A percentile compares a stretch with the other conserved stretches of the same genome.
Evolutionary conservation across 53 echinoderm and acorn worm species (phyloP).

Genomic region (Actinopyga echinites): DNA sequence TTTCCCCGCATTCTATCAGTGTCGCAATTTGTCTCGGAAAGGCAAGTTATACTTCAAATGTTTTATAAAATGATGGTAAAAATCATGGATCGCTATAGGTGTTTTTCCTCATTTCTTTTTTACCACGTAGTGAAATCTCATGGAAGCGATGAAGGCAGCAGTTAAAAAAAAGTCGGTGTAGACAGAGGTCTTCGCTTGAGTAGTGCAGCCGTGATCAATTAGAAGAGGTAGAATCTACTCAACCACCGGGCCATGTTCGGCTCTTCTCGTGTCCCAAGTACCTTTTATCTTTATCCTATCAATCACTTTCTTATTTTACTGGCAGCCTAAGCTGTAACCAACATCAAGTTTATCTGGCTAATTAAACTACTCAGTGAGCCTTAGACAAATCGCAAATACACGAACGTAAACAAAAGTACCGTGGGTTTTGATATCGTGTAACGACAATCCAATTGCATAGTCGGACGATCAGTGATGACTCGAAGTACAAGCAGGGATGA

Average conservation of each 20-base stretch:
- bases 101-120: too few species aligned
- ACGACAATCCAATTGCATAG: constrained; percentile 11
- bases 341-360: constrained; percentile 29
- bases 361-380: constrained; percentile 36
- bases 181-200: too few species aligned
- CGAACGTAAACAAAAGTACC: constrained; percentile 38
- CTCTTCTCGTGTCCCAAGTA: neutral
- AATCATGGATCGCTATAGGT: neutral
- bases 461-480: neutral
- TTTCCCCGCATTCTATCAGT: neutral
- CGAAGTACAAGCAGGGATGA: neutral
- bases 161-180: too few species aligned
- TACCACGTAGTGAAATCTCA: too few species aligned
- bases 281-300: constrained; percentile 23
- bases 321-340: constrained; percentile 5
- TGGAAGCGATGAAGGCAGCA: too few species aligned
- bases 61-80: constrained; percentile 1
- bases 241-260: too few species aligned
- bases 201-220: too few species aligned
- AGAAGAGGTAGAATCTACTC: too few species aligned
- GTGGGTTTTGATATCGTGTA: constrained; percentile 11
- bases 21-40: neutral
- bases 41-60: neutral
- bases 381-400: constrained; percentile 44
- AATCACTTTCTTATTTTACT: constrained; percentile 38